Evolutionary conservation across 2,888 invertebrate genomes (phyloP), one percentile per base, ranked within the genome.

Genomic region (Melieria omissa): DNA sequence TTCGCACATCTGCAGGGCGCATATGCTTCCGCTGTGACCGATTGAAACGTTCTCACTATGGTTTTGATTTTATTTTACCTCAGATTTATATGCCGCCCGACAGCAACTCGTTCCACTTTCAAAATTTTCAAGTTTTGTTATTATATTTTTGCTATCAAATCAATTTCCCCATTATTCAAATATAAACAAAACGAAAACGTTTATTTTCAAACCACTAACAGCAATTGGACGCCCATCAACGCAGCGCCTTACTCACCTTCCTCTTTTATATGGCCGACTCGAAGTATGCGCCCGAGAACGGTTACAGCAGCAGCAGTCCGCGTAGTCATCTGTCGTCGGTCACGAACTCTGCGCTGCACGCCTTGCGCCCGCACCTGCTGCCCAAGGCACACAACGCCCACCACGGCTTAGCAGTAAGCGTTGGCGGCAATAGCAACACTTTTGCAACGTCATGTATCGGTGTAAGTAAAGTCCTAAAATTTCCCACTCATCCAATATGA

Each of bases 151-250:
- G 29, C 29, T 29, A 29, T 29, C 29, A 29, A 29, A 29, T 29
- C 29, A 3, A 29, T 29, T 29, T 29, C 29, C 29, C 29, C 29
- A 29, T 29, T 29, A 29, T 29, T 29, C 29, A 29, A 29, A 29
- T 29, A 29, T 29, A 29, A 29, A 29, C 29, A 29, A 29, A 29
- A 29, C 29, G 29, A 2, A 29, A 29, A 29, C 29, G 29, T 3
- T 29, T 3, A 29, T 29, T 29, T 29, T 29, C 29, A 0, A 52
- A 44, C 78, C 52, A 49, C 71, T 75, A 29, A 29, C 55, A 82
- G 79, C 87, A 91, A 90, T 88, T 89, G 76, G 88, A 92, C 62
- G 83, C 91, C 71, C 89, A 90, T 78, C 90, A 92, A 81, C 88
- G 91, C 76, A 89, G 89, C 70, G 89, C 90, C 46, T 86, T 92